Base-by-base conservation (phyloP, 2,113 vertebrate genomes). In the Herpetotheres cachinnans region DNA sequence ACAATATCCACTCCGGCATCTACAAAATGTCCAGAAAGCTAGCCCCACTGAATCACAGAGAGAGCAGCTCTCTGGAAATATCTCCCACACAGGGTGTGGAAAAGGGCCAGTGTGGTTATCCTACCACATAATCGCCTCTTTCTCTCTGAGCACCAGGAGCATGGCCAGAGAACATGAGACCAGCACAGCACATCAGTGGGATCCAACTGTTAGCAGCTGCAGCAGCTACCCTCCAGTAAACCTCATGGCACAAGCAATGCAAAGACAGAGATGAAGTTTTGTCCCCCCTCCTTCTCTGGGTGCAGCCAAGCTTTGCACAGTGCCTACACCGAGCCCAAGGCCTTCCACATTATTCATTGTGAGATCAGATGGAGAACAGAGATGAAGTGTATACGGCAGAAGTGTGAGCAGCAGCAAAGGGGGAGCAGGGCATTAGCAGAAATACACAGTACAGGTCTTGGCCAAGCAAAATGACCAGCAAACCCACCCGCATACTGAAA, bases 171-270 rank as follows among this genome's bases (percentile, higher is more conserved):
- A 72, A 52, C 18, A 9, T 0, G 9, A 65, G 83, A 36, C 50
- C 42, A 6, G 11, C 1, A 0, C 44, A 72, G 50, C 58, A 16
- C 36, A 29, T 7, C 6, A 1, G 55, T 20, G 32, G 42, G 42
- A 44, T 52, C 42, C 47, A 29, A 36, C 16, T 2, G 0, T 16
- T 7, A 46, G 40, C 2, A 1, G 40, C 63, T 32, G 26, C 2
- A 0, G 26, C 71, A 63, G 49, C 21, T 7, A 17, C 44, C 36
- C 50, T 38, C 49, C 50, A 62, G 20, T 32, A 65, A 83, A 56
- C 8, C 78, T 38, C 56, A 42, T 5, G 11, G 59, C 59, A 59
- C 1, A 9, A 26, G 32, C 0, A 0, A 50, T 20, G 27, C 49
- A 63, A 69, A 88, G 50, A 40, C 2, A 65, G 32, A 65, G 42